A percentile compares a stretch with the other conserved stretches of the same genome.
Conservation (phyloP, 2,888 invertebrate species). For the Amblyjoppa proteus region DNA sequence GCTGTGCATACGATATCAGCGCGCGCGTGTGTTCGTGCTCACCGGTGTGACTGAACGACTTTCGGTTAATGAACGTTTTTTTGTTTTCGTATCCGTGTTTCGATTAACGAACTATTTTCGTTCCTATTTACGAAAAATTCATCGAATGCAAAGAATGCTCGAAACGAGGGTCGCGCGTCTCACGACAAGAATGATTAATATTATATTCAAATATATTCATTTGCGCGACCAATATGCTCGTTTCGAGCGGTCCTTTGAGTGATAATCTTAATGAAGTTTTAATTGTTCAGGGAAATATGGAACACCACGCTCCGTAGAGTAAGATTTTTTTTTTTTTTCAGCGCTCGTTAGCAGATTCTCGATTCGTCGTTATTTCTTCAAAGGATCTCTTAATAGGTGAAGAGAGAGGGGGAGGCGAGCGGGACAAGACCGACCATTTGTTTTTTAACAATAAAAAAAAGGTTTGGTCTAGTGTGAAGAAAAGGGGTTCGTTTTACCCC, state of each 20-base stretch:
- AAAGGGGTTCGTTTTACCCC: too few relatives aligned
- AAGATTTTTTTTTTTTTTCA: background rate
- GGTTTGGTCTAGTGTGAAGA: too few relatives aligned
- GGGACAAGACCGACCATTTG: too few relatives aligned
- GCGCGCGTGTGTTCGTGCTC: background rate
- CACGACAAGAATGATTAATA: background rate
- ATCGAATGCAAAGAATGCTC: background rate
- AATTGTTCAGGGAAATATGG: background rate
- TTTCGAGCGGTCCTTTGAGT: background rate
- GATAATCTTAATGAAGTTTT: constrained; percentile 1
- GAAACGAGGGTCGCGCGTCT: background rate
- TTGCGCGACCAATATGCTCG: background rate
- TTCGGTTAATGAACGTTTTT: constrained; percentile 25
- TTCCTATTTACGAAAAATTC: background rate
- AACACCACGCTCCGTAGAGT: background rate
- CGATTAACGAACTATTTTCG: background rate
- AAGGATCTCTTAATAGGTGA: background rate
- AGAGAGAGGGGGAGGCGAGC: too few relatives aligned
- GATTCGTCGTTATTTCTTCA: constrained; percentile 2
- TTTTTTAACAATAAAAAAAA: too few relatives aligned
- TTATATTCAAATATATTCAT: background rate
- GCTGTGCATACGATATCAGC: background rate
- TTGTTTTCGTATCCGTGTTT: background rate
- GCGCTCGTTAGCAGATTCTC: background rate
- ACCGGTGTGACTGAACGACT: background rate